These are phyloP conservation scores for Herminia tarsipennalis DNA, from an alignment of 2,888 invertebrate species.

Conservation along the genomic window DNA sequence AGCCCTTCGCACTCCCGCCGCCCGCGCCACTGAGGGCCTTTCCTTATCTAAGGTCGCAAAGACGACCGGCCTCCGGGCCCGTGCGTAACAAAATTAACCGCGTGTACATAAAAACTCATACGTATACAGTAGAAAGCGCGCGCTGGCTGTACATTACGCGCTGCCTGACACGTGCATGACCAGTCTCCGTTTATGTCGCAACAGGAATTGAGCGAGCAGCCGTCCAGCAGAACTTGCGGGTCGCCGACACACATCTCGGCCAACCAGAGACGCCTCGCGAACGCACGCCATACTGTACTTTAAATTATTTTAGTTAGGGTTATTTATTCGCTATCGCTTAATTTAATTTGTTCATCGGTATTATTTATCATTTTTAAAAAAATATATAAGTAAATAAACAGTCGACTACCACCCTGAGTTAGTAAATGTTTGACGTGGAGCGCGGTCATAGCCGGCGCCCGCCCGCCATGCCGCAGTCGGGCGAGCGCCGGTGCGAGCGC, in stretches of 20 bases:
- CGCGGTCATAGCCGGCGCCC: constrained; percentile 63
- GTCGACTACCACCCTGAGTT: constrained; percentile 80
- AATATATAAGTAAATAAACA: constrained; percentile 71
- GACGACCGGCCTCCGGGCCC: constrained; percentile 79
- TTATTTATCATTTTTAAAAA: constrained; percentile 77
- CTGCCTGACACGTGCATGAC: constrained; percentile 85
- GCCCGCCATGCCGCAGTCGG: constrained; percentile 48
- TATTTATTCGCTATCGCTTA: constrained; percentile 85
- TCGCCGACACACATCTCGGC: constrained; percentile 79
- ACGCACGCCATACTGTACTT: constrained; percentile 80
- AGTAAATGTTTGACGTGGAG: constrained; percentile 64
- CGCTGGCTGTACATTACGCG: constrained; percentile 85
- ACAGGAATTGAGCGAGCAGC: constrained; percentile 83
- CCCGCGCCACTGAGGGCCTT: constrained; percentile 85
- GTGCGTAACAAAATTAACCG: constrained; percentile 85
- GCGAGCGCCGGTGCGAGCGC: constrained; percentile 64
- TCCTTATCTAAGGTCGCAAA: constrained; percentile 83
- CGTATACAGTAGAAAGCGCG: constrained; percentile 74
- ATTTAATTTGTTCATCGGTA: constrained; percentile 84
- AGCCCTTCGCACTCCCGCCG: constrained; percentile 74
- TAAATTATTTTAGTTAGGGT: constrained; percentile 83
- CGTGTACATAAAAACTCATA: constrained; percentile 84
- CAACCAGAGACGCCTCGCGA: constrained; percentile 79
- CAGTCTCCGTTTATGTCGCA: constrained; percentile 85
- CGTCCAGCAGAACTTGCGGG: constrained; percentile 77